Conservation (phyloP, 2,888 invertebrate genomes). For the Harpagoxenus sublaevis region DNA sequence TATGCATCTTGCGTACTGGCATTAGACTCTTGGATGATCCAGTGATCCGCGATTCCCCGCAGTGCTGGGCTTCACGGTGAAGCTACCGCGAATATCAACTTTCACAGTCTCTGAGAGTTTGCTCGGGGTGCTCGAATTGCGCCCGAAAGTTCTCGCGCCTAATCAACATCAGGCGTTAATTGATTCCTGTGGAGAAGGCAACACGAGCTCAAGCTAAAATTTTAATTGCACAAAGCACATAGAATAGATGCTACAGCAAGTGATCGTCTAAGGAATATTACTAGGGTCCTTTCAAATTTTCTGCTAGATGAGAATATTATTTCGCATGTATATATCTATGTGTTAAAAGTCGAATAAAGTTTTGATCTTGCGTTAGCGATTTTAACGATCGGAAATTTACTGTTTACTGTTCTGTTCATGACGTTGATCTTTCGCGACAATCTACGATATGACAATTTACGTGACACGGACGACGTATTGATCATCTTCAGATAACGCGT, state of each 20-base stretch:
- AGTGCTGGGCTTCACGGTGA: not conserved
- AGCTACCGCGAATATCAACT: slow-evolving; percentile 30
- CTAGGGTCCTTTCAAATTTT: not conserved
- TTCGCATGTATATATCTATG: not conserved
- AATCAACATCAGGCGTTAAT: slow-evolving; percentile 40
- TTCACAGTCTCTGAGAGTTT: slow-evolving; percentile 36
- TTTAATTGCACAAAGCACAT: slow-evolving; percentile 11
- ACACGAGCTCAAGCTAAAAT: slow-evolving; percentile 36
- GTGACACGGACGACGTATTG: slow-evolving; percentile 2
- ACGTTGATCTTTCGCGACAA: not conserved
- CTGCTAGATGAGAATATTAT: not conserved
- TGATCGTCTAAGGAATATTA: not conserved
- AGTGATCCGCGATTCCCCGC: not conserved
- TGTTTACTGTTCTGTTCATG: slow-evolving; percentile 4
- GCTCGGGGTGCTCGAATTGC: slow-evolving; percentile 16
- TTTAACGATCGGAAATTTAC: not conserved
- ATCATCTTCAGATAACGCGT: slow-evolving; percentile 2
- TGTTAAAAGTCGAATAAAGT: not conserved
- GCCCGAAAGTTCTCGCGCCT: slow-evolving; percentile 37
- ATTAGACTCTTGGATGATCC: slow-evolving; percentile 1
- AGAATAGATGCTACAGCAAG: not conserved
- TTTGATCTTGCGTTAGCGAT: not conserved
- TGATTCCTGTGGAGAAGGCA: slow-evolving; percentile 32
- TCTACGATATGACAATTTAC: slow-evolving; percentile 16
- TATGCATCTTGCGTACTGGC: not conserved